Base-by-base conservation (phyloP, 2,888 invertebrate genomes). In the Drosophila sordidapex region DNA sequence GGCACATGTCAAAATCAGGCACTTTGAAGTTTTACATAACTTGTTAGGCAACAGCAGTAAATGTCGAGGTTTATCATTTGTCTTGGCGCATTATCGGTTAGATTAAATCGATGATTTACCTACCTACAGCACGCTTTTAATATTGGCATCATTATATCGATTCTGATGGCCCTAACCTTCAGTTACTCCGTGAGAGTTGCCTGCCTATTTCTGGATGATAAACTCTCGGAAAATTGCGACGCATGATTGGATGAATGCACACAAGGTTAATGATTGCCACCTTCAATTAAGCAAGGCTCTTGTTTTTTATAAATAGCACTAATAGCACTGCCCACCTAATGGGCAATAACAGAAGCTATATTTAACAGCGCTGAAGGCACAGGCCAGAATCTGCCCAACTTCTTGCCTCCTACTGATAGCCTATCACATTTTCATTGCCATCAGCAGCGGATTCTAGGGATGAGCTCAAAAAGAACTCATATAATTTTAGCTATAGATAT, bases 211-310 rank as follows among this genome's bases (percentile, higher is more conserved):
- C 46, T 53, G 63, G 66, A 59, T 35, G 27, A 59, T 43, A 21
- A 33, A 13, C 40, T 58, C 58, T 40, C 33, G 36, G 25, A 54
- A 51, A 60, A 68, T 46, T 38, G 59, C 56, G 57, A 74, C 49
- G 76, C 76, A 63, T 77, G 74, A 52, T 78, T 77, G 66, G 79
- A 36, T 67, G 74, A 79, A 51, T 79, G 79, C 79, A 53, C 77
- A 79, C 77, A 77, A 77, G 79, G 76, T 77, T 66, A 74, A 65
- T 57, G 62, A 46, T 78, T 70, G n/a, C 10, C 70, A 53, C 62
- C 65, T 62, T 78, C 59, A 74, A 63, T 70, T 59, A 61, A 33
- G 54, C 74, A 53, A 49, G 70, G 65, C 76, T 61, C 13, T 35
- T 31, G 36, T 51, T 21, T 52, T 62, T 27, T 71, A 63, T 40